Evolutionary conservation across 92 coral and sea anemone genomes (phyloP), one percentile per base, ranked within the genome.

Genomic region (Blastomussa wellsi): DNA sequence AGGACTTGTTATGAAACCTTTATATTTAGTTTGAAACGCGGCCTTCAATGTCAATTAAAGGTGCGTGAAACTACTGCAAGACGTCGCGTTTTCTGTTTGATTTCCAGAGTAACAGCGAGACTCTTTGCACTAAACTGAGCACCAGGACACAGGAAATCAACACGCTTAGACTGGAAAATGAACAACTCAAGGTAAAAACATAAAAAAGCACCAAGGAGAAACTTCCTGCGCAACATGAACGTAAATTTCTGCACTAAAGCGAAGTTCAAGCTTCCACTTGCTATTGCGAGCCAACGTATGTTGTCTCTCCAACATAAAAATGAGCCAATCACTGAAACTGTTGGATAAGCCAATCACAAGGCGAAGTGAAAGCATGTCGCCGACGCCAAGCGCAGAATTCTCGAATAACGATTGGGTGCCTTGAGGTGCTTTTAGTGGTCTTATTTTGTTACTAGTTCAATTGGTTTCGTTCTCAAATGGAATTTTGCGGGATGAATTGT

Each of bases 61-160:
- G 26, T 5, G n/a, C 12, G 24, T 57, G 11, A 24, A 13, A 0
- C 26, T 26, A 10, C 29, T 5, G 65, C 12, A 5, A 22, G 17
- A 57, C 65, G 17, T 7, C 71, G 55, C 16, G 32, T 19, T 84
- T 13, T 76, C 59, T 55, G 7, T 44, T 8, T 65, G 24, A 55
- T 42, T 79, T 86, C 26, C 86, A 97, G 98, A 88, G 93, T 67
- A 95, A 88, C 86, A 88, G 93, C 69, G 98, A 95, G 65, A 89
- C 91, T 39, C 91, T 97, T 32, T 86, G 92, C 51, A 85, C 95
- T 35, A 97, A 97, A 84, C 90, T 97, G 22, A 92, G 98, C 79
- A 95, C 94, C n/a, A 89, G 98, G 79, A 88, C 94, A 35, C 99
- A 97, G 79, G 99, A 97, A 78, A 88, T 97, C 48, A 92, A 92